Conservation (phyloP, 2,797 vertebrate species). For the Anguilla obscura region DNA sequence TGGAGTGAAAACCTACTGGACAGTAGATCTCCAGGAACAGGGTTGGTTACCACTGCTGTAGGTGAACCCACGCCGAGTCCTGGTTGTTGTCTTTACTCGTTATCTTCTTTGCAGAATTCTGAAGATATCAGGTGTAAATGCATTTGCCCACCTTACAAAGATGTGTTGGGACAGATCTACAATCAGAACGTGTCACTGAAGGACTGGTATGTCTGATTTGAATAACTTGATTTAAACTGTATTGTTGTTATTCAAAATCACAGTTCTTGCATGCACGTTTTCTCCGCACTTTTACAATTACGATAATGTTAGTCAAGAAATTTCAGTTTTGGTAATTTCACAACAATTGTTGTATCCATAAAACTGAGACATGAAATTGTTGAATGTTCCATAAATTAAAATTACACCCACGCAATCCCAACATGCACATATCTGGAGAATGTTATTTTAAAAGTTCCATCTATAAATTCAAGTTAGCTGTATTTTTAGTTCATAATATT, state of each 20-base stretch:
- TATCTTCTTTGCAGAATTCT: conserved; percentile 76
- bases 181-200: conserved; percentile 96
- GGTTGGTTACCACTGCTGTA: too few relatives aligned
- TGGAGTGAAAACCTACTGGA: too few relatives aligned
- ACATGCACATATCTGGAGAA: neutral
- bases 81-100: neutral
- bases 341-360: neutral
- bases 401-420: neutral
- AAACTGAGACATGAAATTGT: neutral
- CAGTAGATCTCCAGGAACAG: too few relatives aligned
- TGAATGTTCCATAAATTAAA: neutral
- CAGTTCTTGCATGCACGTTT: neutral
- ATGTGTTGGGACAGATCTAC: conserved; percentile 86
- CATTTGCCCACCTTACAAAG: conserved; percentile 96
- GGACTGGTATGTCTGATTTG: conserved; percentile 83
- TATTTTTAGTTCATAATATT: neutral
- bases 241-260: neutral
- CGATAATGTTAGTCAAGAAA: neutral
- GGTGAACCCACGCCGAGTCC: neutral
- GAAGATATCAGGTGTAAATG: conserved; percentile 96
- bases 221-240: neutral
- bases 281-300: neutral
- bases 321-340: neutral
- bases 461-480: neutral
- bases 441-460: neutral